Evolutionary conservation across 2,888 invertebrate genomes (phyloP).

Genomic region (Hoplodrina ambigua): DNA sequence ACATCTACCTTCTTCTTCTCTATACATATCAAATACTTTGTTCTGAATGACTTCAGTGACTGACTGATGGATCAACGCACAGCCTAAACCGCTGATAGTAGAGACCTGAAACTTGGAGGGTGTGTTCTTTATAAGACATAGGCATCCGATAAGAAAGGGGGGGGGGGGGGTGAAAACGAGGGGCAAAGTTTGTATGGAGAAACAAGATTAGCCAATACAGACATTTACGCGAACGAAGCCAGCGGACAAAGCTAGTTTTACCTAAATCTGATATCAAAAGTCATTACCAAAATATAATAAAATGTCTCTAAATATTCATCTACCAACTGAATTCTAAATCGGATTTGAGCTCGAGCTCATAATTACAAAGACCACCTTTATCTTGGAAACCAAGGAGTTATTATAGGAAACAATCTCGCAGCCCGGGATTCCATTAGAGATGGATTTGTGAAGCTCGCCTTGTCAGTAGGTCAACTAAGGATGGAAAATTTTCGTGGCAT

Average conservation of each 20-base stretch:
- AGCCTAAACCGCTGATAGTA: too few species aligned
- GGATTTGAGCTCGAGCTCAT: conserved; percentile 35
- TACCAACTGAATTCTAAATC: conserved; percentile 37
- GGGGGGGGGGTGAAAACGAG: too few species aligned
- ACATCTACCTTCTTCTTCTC: too few species aligned
- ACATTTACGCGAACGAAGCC: too few species aligned
- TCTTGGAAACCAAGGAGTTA: conserved; percentile 51
- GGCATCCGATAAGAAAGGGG: too few species aligned
- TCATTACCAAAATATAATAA: conserved; percentile 7
- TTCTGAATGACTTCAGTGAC: too few species aligned
- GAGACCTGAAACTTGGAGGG: too few species aligned
- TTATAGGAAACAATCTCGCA: conserved; percentile 55
- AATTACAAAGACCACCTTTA: conserved; percentile 57
- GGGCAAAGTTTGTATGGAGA: too few species aligned
- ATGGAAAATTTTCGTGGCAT: conserved; percentile 7
- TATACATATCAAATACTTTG: too few species aligned
- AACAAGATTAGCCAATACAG: too few species aligned
- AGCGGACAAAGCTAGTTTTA: not conserved
- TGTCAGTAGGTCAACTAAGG: conserved; percentile 46
- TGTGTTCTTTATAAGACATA: too few species aligned
- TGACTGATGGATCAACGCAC: too few species aligned
- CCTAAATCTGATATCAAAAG: conserved; percentile 4
- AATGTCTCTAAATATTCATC: conserved; percentile 43
- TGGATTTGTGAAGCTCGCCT: conserved; percentile 44
- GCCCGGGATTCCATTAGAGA: conserved; percentile 48